Conservation (phyloP, 2,797 vertebrate species). For the Catamblyrhynchus diadema region DNA sequence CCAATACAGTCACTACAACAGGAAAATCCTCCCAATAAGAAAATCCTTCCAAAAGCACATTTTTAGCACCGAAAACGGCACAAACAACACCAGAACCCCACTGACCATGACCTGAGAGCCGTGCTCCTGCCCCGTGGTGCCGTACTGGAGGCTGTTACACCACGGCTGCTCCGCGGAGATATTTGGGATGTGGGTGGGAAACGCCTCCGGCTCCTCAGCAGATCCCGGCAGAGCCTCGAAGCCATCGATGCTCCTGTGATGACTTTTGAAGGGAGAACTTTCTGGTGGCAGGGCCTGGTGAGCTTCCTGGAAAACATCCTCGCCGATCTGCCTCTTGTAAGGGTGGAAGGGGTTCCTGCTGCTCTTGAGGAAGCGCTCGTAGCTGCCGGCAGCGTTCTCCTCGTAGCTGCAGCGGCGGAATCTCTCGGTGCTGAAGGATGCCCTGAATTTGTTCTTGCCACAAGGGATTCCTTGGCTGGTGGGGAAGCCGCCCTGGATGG, state of each 20-base stretch:
- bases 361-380: slow-evolving; percentile 65
- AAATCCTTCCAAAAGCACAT: neutral
- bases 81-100: neutral
- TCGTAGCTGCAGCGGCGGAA: slow-evolving; percentile 80
- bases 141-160: slow-evolving; percentile 70
- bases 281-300: slow-evolving; percentile 67
- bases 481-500: slow-evolving; percentile 61
- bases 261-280: slow-evolving; percentile 69
- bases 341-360: slow-evolving; percentile 82
- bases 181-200: slow-evolving; percentile 45
- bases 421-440: slow-evolving; percentile 60
- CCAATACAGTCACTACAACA: accelerated
- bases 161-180: slow-evolving; percentile 68
- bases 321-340: slow-evolving; percentile 83
- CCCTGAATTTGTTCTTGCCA: slow-evolving; percentile 54
- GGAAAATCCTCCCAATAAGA: neutral
- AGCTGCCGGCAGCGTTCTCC: slow-evolving; percentile 64
- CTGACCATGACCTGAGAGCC: slow-evolving; percentile 71
- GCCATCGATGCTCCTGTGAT: slow-evolving; percentile 27
- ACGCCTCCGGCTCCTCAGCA: slow-evolving; percentile 64
- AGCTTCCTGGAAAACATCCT: slow-evolving; percentile 73
- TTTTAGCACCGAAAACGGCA: neutral
- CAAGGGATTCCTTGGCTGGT: neutral
- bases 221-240: slow-evolving; percentile 66
- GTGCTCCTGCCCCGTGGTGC: slow-evolving; percentile 64